Base-by-base conservation (phyloP, 2,888 invertebrate genomes). In the Creontiades dilutus region DNA sequence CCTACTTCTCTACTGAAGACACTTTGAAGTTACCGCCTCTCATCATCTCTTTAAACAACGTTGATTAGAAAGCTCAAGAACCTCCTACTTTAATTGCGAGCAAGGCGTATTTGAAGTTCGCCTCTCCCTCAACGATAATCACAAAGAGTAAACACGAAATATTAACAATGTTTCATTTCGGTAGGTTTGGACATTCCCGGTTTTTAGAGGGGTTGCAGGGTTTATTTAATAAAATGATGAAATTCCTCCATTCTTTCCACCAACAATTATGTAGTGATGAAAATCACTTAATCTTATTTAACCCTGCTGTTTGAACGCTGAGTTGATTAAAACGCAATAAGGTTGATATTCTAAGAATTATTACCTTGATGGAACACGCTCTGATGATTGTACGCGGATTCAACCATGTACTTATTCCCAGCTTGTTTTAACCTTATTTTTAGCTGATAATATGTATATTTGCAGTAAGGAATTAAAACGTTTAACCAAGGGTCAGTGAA, bases 11-110 rank as follows among this genome's bases (percentile, higher is more conserved):
- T 52, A 3, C 52, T 52, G 5, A 52, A 52, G 14, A 52, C 52
- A 16, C 52, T 52, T 52, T 52, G 52, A 52, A 52, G 52, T 52
- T 52, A 16, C 52, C 52, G 52, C 52, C 16, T 16, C 52, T 52
- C 52, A 52, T 52, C 52, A 52, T 52, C 52, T 61, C 61, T 61
- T 61, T 19, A 61, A 61, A 61, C 61, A 61, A 61, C n/a, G 61
- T 61, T 61, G 61, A 61, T 61, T 61, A 61, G 19, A 61, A 61
- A 61, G 61, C 19, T n/a, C 61, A 5, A 61, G 19, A 61, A 61
- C 61, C 61, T 61, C 9, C 61, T 61, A 19, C 61, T 61, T 61
- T 61, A 61, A 61, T 19, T 61, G n/a, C 61, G 61, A 61, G n/a
- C 61, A 9, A 12, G 52, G 61, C 19, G n/a, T 61, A 61, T 61